phyloP scores from a whole-genome alignment of 1,140 invertebrate species.

The Drosophila sechellia region DNA sequence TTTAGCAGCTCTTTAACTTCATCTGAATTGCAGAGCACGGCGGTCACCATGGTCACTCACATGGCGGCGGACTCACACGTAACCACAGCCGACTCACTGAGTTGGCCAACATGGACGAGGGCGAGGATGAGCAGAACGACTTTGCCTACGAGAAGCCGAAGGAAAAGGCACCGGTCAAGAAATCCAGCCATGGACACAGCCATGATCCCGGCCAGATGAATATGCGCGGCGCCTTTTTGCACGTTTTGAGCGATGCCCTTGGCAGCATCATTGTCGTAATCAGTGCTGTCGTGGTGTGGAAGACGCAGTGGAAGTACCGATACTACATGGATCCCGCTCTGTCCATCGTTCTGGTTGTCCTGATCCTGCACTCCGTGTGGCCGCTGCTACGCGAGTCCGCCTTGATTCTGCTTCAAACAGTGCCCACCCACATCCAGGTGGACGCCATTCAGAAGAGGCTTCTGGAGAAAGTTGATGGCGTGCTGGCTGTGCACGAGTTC shows the following conservation, averaged over 20 bases:
- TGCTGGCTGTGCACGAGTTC: slow-evolving; percentile 96
- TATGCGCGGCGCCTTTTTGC: slow-evolving; percentile 98
- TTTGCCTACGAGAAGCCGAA: slow-evolving; percentile 80
- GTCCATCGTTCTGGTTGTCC: slow-evolving; percentile 92
- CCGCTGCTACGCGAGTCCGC: slow-evolving; percentile 94
- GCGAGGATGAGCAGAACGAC: slow-evolving; percentile 89
- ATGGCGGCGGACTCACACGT: slow-evolving; percentile 88
- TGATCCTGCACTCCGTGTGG: slow-evolving; percentile 94
- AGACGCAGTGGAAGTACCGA: slow-evolving; percentile 92
- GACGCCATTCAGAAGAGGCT: slow-evolving; percentile 94
- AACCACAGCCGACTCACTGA: slow-evolving; percentile 85
- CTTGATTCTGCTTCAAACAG: slow-evolving; percentile 95
- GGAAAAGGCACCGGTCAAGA: slow-evolving; percentile 74
- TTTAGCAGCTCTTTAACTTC: not conserved
- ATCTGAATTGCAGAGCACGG: slow-evolving; percentile 88
- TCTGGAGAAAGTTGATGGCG: slow-evolving; percentile 94
- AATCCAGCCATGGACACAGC: slow-evolving; percentile 86
- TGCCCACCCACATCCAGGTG: slow-evolving; percentile 96
- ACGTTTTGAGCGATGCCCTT: slow-evolving; percentile 97
- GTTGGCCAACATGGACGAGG: slow-evolving; percentile 89
- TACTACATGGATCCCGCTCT: slow-evolving; percentile 97
- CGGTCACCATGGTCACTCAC: slow-evolving; percentile 90
- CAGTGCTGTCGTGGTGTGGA: slow-evolving; percentile 95
- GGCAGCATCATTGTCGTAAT: slow-evolving; percentile 98
- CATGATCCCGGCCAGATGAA: slow-evolving; percentile 95